These are phyloP conservation scores for Eudyptes chrysolophus DNA, from an alignment of 2,113 vertebrate genomes.

Conservation along the genomic window DNA sequence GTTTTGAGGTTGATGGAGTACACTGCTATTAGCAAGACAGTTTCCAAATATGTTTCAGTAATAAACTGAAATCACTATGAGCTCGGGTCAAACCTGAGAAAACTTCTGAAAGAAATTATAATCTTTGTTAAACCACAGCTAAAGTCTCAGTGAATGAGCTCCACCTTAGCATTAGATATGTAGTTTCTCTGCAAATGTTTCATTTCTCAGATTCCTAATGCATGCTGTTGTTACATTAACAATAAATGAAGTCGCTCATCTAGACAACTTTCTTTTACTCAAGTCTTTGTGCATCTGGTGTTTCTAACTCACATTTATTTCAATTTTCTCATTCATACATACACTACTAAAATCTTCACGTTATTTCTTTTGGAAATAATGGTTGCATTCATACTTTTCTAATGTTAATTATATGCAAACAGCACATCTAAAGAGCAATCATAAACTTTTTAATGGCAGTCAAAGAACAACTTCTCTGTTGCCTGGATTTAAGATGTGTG, in stretches of 20 bases:
- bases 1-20: background rate
- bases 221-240: background rate
- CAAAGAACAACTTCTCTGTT: background rate
- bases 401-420: constrained; percentile 3
- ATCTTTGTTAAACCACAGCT: background rate
- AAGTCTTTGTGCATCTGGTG: background rate
- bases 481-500: background rate
- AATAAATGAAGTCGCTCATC: background rate
- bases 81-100: background rate
- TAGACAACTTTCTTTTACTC: background rate
- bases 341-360: background rate
- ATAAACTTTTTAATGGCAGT: background rate
- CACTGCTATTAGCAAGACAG: background rate
- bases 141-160: background rate
- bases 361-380: background rate
- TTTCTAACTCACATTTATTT: background rate
- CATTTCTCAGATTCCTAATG: background rate
- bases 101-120: background rate
- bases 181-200: background rate
- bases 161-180: background rate
- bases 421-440: background rate
- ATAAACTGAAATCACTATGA: background rate
- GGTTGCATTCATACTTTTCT: background rate
- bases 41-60: background rate
- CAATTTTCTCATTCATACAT: background rate